Evolutionary conservation across 2,113 vertebrate genomes (phyloP).

Genomic region (Gadus macrocephalus): DNA sequence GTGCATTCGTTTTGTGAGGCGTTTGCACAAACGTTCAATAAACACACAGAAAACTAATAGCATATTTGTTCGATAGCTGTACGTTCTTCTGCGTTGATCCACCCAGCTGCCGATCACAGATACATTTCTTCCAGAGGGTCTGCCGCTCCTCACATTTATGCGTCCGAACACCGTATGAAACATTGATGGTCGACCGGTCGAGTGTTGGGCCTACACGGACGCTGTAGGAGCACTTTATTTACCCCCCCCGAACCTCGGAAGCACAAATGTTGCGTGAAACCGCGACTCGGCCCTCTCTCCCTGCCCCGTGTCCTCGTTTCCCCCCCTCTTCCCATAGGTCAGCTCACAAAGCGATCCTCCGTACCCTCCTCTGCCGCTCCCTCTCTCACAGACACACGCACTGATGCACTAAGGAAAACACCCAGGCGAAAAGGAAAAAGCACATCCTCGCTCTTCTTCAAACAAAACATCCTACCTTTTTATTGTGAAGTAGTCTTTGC

Average conservation of each 20-base stretch:
- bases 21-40: too few relatives aligned
- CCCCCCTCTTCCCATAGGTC: not conserved
- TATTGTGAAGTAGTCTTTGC: too few relatives aligned
- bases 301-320: not conserved
- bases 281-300: not conserved
- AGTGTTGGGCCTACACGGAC: not conserved
- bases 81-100: too few relatives aligned
- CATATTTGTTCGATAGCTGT: too few relatives aligned
- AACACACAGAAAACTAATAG: too few relatives aligned
- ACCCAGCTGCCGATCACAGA: too few relatives aligned
- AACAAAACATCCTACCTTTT: not conserved
- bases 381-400: not conserved
- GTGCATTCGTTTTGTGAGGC: too few relatives aligned
- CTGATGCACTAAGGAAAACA: conserved; percentile 4
- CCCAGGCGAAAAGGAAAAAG: not conserved
- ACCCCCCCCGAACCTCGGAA: not conserved
- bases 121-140: too few relatives aligned
- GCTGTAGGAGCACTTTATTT: not conserved
- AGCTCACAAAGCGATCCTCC: not conserved
- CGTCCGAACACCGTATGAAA: not conserved
- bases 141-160: too few relatives aligned
- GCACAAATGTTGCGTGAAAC: not conserved
- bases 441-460: too few relatives aligned
- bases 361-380: not conserved
- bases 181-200: not conserved